Conservation (phyloP, 2,888 invertebrate genomes). For the Psylliodes chrysocephalus region DNA sequence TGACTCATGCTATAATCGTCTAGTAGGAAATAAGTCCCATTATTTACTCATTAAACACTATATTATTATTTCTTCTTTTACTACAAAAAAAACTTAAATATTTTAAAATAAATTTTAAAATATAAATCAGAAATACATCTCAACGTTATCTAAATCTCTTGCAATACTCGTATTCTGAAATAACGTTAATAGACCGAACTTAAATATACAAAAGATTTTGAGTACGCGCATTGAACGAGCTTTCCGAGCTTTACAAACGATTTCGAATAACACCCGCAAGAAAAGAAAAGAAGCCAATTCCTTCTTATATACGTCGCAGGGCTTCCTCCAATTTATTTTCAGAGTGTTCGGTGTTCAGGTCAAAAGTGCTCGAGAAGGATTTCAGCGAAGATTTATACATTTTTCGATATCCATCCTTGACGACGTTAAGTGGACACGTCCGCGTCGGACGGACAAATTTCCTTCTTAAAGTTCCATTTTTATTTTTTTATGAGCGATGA, state of each 20-base stretch:
- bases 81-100: too few relatives aligned
- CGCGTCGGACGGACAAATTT: conserved; percentile 10
- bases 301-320: conserved; percentile 8
- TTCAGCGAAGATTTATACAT: conserved; percentile 25
- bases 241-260: conserved; percentile 14
- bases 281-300: conserved; percentile 11
- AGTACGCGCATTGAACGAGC: conserved; percentile 8
- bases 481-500: not conserved
- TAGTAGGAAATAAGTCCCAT: too few relatives aligned
- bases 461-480: not conserved
- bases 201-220: not conserved
- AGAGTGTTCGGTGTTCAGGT: conserved; percentile 16
- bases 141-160: too few relatives aligned
- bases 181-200: not conserved
- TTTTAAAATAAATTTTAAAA: too few relatives aligned
- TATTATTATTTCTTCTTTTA: too few relatives aligned
- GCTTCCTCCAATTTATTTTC: conserved; percentile 17
- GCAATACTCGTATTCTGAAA: too few relatives aligned
- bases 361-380: conserved; percentile 27
- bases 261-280: conserved; percentile 17
- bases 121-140: too few relatives aligned
- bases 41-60: too few relatives aligned
- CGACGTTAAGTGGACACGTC: conserved; percentile 28
- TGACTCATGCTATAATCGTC: too few relatives aligned
- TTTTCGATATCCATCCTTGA: conserved; percentile 25